phyloP scores from a whole-genome alignment of 2,113 vertebrate species.

The Calonectris borealis region DNA sequence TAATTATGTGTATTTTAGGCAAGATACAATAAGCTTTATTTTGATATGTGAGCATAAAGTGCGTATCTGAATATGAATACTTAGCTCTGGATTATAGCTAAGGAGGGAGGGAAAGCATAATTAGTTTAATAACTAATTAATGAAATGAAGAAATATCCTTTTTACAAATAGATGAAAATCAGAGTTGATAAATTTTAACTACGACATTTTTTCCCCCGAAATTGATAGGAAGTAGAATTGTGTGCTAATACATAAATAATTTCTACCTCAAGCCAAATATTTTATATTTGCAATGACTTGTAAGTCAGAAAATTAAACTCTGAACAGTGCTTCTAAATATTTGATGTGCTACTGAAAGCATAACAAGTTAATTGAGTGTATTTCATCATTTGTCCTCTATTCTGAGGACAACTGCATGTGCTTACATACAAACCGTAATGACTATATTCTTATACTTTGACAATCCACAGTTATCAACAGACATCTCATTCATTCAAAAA shows the following conservation, averaged over 20 bases:
- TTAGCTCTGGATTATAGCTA: background rate
- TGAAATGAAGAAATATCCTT: background rate
- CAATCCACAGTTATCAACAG: background rate
- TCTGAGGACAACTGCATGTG: background rate
- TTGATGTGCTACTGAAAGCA: background rate
- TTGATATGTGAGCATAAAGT: background rate
- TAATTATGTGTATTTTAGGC: background rate
- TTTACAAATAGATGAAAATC: background rate
- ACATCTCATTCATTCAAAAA: background rate
- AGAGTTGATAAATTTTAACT: background rate
- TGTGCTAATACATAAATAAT: background rate
- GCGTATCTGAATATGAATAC: background rate
- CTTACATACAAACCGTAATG: background rate
- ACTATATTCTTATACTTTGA: background rate
- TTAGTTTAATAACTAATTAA: background rate
- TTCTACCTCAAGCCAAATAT: background rate
- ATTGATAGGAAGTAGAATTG: background rate
- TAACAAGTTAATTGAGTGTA: background rate
- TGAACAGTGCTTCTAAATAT: background rate
- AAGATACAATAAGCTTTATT: background rate
- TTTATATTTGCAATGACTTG: background rate
- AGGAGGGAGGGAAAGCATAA: background rate
- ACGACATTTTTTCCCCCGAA: fast-evolving
- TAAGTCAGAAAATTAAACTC: background rate
- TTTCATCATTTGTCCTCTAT: background rate